Conservation (phyloP, 2,888 invertebrate species). For the Pseudanteris insignis region DNA sequence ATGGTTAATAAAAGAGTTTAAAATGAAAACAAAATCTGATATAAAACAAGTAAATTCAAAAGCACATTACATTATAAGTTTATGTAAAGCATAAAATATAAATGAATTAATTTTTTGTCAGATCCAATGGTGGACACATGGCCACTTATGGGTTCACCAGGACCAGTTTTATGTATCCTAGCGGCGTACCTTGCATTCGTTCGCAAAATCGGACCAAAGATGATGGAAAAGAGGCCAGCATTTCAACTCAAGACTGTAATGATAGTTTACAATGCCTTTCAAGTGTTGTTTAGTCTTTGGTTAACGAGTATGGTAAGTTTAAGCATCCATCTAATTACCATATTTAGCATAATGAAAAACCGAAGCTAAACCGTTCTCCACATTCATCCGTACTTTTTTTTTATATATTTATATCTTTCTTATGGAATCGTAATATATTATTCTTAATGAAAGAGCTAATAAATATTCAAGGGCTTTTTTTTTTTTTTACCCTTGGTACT, state of each 20-base stretch:
- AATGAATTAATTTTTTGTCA: constrained; percentile 58
- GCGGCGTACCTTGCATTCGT: constrained; percentile 78
- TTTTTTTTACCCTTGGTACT: not conserved
- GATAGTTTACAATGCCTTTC: constrained; percentile 85
- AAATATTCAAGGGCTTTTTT: not conserved
- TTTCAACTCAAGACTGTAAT: constrained; percentile 78
- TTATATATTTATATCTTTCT: too few species aligned
- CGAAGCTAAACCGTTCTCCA: too few species aligned
- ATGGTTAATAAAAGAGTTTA: too few species aligned
- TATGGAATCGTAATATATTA: too few species aligned
- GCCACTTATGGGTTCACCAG: constrained; percentile 81
- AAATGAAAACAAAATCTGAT: too few species aligned
- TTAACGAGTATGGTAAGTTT: constrained; percentile 70
- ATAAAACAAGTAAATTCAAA: too few species aligned
- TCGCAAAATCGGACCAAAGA: constrained; percentile 77
- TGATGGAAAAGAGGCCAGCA: constrained; percentile 79
- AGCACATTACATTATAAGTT: too few species aligned
- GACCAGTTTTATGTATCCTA: constrained; percentile 75
- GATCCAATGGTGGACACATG: constrained; percentile 81
- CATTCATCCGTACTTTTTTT: too few species aligned
- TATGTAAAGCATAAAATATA: too few species aligned
- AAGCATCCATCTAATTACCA: constrained; percentile 13
- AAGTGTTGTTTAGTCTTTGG: constrained; percentile 85
- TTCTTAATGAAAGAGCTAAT: too few species aligned
- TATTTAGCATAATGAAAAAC: constrained; percentile 3